phyloP scores from a whole-genome alignment of 2,888 invertebrate species.

The Patella ulyssiponensis region DNA sequence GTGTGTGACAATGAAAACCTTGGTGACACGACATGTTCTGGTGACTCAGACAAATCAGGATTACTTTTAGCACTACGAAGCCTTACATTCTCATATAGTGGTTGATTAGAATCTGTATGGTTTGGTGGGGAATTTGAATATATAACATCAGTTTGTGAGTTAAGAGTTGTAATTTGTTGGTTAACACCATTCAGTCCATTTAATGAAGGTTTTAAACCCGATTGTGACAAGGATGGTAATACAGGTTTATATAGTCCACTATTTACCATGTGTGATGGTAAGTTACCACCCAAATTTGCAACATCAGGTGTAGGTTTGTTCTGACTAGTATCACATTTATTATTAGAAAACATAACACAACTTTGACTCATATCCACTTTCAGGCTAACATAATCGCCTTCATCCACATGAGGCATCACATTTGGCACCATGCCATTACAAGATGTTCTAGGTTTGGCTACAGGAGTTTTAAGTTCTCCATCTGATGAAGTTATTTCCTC shows the following conservation, averaged over 20 bases:
- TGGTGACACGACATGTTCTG: slow-evolving; percentile 13
- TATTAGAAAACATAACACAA: slow-evolving; percentile 15
- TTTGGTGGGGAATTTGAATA: background rate
- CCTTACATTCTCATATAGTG: background rate
- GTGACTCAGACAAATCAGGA: slow-evolving; percentile 32
- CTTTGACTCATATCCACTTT: slow-evolving; percentile 21
- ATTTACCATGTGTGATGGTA: slow-evolving; percentile 19
- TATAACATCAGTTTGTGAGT: background rate
- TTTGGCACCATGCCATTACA: slow-evolving; percentile 10
- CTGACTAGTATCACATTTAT: background rate
- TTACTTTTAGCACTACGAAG: slow-evolving; percentile 30
- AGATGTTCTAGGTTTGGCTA: slow-evolving; percentile 13
- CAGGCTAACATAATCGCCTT: slow-evolving; percentile 43
- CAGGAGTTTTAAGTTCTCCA: background rate
- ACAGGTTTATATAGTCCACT: slow-evolving; percentile 34
- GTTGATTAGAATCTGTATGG: background rate
- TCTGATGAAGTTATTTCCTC: background rate
- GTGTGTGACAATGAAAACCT: slow-evolving; percentile 34
- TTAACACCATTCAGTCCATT: background rate
- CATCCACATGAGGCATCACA: slow-evolving; percentile 16
- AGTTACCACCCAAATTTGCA: slow-evolving; percentile 18
- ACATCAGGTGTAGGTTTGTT: background rate
- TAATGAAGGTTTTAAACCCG: background rate
- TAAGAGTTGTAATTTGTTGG: background rate
- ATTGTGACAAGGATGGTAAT: slow-evolving; percentile 26